Conservation (phyloP, 1,140 invertebrate species). For the Pseudobourletiella spinata region DNA sequence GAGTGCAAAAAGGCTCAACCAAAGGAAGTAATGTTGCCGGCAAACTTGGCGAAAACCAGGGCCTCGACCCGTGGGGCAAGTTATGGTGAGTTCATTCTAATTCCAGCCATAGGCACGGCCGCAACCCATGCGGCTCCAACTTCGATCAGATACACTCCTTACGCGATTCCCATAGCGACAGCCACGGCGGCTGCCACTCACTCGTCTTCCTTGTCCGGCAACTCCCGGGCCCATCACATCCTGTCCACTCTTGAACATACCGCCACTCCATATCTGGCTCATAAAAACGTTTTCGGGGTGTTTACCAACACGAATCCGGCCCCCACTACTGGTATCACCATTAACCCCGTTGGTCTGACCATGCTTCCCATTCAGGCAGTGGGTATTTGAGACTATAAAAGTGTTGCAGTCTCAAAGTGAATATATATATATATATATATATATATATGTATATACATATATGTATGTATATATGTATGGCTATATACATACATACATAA, state of each 20-base stretch:
- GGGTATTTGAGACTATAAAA: conserved; percentile 33
- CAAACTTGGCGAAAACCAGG: conserved; percentile 84
- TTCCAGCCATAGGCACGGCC: conserved; percentile 43
- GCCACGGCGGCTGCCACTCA: conserved; percentile 46
- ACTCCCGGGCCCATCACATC: conserved; percentile 40
- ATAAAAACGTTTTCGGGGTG: conserved; percentile 41
- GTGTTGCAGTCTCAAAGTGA: too few relatives aligned
- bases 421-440: too few relatives aligned
- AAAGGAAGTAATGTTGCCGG: conserved; percentile 97
- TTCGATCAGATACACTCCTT: conserved; percentile 53
- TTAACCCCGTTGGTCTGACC: conserved; percentile 35
- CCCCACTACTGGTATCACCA: conserved; percentile 32
- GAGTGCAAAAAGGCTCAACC: conserved; percentile 99
- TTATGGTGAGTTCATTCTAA: conserved; percentile 88
- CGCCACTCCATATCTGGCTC: conserved; percentile 31
- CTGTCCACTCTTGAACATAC: conserved; percentile 32
- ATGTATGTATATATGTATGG: too few relatives aligned
- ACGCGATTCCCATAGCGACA: conserved; percentile 44
- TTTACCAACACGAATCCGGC: conserved; percentile 38
- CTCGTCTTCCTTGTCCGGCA: conserved; percentile 43
- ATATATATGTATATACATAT: too few relatives aligned
- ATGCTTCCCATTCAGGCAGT: conserved; percentile 35
- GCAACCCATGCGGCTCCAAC: conserved; percentile 38
- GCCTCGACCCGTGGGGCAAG: conserved; percentile 74
- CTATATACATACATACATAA: too few relatives aligned